These are phyloP conservation scores for Drosophila paranaensis DNA, from an alignment of 2,888 invertebrate species.

Conservation along the genomic window DNA sequence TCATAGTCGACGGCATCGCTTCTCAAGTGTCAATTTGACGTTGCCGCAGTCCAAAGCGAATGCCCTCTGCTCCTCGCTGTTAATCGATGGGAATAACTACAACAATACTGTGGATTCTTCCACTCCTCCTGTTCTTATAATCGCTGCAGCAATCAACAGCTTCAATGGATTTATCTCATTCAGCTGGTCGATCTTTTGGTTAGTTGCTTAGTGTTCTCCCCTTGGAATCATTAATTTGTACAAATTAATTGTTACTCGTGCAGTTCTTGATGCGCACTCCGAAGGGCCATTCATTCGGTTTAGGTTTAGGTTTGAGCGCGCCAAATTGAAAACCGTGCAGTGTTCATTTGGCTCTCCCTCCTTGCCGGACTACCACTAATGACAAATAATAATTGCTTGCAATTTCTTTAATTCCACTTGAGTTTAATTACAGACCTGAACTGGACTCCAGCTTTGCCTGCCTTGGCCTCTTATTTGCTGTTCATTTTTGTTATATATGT, in stretches of 20 bases:
- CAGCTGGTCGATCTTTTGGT: constrained; percentile 38
- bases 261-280: constrained; percentile 60
- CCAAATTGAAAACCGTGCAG: constrained; percentile 42
- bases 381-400: constrained; percentile 76
- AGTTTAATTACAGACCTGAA: constrained; percentile 67
- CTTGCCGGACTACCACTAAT: constrained; percentile 47
- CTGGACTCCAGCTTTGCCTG: constrained; percentile 14
- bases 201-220: constrained; percentile 23
- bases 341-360: constrained; percentile 11
- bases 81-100: constrained; percentile 35
- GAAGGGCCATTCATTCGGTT: constrained; percentile 49
- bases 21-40: constrained; percentile 65
- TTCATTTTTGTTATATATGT: not conserved
- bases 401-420: constrained; percentile 73
- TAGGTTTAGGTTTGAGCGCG: constrained; percentile 5
- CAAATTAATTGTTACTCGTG: constrained; percentile 73
- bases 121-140: constrained; percentile 53
- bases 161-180: constrained; percentile 21
- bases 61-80: constrained; percentile 14
- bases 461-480: constrained; percentile 15
- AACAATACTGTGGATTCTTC: constrained; percentile 15
- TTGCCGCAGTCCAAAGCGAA: constrained; percentile 17
- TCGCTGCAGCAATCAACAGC: constrained; percentile 55
- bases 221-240: constrained; percentile 67
- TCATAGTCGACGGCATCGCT: constrained; percentile 34